Percentiles rank a stretch among this genome's conserved stretches.
phyloP scores from a whole-genome alignment of 2,888 invertebrate species.

The Hydropsyche betteni region DNA sequence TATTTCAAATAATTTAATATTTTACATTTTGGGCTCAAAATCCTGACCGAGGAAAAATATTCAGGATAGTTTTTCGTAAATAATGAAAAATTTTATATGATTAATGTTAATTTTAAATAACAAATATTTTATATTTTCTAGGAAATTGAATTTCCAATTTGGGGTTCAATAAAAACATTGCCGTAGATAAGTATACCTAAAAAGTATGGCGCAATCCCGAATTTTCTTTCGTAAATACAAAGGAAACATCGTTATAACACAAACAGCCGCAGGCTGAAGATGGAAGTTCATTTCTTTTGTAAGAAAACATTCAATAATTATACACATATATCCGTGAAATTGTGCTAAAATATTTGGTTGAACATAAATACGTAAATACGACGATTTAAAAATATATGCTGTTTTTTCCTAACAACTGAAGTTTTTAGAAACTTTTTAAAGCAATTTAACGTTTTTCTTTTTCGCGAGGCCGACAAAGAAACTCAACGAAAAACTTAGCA shows the following conservation, averaged over 20 bases:
- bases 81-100: background rate
- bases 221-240: slow-evolving; percentile 36
- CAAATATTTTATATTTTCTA: background rate
- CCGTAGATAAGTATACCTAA: background rate
- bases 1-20: too few species aligned
- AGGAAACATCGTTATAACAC: slow-evolving; percentile 37
- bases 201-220: background rate
- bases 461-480: background rate
- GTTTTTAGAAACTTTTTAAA: background rate
- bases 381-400: too few species aligned
- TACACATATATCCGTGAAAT: too few species aligned
- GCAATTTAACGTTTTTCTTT: slow-evolving; percentile 4
- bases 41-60: too few species aligned
- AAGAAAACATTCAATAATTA: slow-evolving; percentile 12
- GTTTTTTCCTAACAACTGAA: background rate
- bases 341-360: too few species aligned
- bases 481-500: background rate
- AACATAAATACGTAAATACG: too few species aligned
- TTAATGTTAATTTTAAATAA: background rate
- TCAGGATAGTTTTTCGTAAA: too few species aligned
- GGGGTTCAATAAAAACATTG: background rate
- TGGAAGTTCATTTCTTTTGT: slow-evolving; percentile 16
- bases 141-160: background rate
- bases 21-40: too few species aligned
- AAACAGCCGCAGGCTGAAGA: slow-evolving; percentile 34